Evolutionary conservation across 2,113 vertebrate genomes (phyloP).

Genomic region (Onychostruthus taczanowskii): DNA sequence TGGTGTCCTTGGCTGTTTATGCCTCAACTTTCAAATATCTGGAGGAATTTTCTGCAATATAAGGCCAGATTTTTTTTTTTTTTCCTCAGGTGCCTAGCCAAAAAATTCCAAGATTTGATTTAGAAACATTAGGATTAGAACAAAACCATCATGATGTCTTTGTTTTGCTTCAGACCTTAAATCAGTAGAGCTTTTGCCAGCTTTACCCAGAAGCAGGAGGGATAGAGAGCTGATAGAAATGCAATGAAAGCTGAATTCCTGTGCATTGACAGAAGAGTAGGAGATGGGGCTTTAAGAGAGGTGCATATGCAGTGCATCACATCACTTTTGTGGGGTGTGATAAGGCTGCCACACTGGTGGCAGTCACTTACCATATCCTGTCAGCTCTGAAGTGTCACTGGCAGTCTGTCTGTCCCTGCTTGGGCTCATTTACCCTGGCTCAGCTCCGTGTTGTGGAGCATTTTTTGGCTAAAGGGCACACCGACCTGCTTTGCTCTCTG

Average conservation of each 20-base stretch:
- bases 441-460: background rate
- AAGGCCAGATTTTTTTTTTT: background rate
- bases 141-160: background rate
- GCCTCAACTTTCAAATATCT: background rate
- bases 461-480: background rate
- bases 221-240: background rate
- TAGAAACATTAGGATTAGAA: background rate
- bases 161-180: background rate
- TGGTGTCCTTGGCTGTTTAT: background rate
- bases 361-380: background rate
- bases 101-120: background rate
- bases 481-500: background rate
- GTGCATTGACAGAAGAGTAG: background rate
- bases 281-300: background rate
- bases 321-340: background rate
- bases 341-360: background rate
- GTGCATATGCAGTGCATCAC: too few species aligned
- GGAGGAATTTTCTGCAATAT: background rate
- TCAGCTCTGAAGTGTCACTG: background rate
- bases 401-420: background rate
- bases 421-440: background rate
- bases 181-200: background rate
- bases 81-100: background rate
- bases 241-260: background rate
- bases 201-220: background rate